phyloP scores from a whole-genome alignment of 2,113 vertebrate genomes.

The Callaeas wilsoni region DNA sequence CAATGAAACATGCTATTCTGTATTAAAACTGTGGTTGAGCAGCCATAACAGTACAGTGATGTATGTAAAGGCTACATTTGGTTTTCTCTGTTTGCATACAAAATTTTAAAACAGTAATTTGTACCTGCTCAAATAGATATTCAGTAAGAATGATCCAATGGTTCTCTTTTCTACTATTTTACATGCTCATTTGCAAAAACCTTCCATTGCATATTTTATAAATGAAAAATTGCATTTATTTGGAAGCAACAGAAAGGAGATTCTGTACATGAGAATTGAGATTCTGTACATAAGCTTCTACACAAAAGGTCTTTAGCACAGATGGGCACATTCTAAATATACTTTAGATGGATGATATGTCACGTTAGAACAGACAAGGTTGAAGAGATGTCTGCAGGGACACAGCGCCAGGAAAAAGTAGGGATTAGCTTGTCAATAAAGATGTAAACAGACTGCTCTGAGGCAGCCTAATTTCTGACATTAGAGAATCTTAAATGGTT shows the following conservation, averaged over 20 bases:
- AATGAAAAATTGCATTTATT: background rate
- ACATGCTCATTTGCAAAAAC: background rate
- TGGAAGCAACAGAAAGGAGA: background rate
- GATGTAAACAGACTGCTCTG: constrained; percentile 60
- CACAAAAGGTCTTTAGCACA: constrained; percentile 15
- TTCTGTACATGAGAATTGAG: background rate
- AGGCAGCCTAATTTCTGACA: constrained; percentile 51
- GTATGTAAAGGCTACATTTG: background rate
- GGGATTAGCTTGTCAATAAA: constrained; percentile 64
- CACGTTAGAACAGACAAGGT: constrained; percentile 26
- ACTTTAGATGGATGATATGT: constrained; percentile 51
- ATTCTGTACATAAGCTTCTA: background rate
- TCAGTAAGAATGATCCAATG: background rate
- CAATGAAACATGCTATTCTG: background rate
- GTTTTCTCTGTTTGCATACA: background rate
- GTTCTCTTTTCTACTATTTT: background rate
- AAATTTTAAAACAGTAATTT: background rate
- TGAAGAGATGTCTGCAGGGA: constrained; percentile 52
- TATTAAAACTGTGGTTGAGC: background rate
- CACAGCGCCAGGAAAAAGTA: constrained; percentile 49
- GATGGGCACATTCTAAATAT: constrained; percentile 29
- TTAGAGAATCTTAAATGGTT: constrained; percentile 45
- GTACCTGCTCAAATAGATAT: background rate
- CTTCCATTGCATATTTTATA: background rate
- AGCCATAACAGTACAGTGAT: background rate